Evolutionary conservation across 2,113 vertebrate genomes (phyloP).

Genomic region (Platichthys stellatus): DNA sequence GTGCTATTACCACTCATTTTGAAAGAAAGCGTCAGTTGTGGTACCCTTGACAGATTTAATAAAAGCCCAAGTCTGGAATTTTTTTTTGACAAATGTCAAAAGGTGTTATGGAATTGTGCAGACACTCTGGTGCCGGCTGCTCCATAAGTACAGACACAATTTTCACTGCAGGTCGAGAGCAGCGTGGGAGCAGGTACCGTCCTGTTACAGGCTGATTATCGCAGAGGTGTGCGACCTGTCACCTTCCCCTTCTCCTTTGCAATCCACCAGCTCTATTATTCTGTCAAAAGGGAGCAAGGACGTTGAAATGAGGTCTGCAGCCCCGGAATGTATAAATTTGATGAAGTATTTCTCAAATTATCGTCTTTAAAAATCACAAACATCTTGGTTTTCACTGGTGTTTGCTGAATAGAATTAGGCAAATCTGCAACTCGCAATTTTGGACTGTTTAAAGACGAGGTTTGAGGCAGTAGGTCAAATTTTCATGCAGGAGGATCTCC

Average conservation of each 20-base stretch:
- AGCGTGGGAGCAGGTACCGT: constrained; percentile 22
- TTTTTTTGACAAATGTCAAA: constrained; percentile 25
- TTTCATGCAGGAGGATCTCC: neutral
- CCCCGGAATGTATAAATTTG: neutral
- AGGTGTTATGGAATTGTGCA: neutral
- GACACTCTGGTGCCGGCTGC: neutral
- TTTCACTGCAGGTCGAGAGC: constrained; percentile 27
- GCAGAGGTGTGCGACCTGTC: constrained; percentile 7
- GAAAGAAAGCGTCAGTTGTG: neutral
- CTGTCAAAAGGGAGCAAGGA: neutral
- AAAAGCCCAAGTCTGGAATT: neutral
- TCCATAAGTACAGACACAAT: constrained; percentile 13
- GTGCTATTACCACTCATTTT: neutral
- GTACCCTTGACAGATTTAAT: constrained; percentile 15
- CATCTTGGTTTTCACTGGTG: neutral
- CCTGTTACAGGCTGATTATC: constrained; percentile 21
- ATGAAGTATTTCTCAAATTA: neutral
- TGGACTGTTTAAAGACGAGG: neutral
- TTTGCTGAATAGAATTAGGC: neutral
- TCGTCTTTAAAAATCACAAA: neutral
- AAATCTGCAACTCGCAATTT: neutral
- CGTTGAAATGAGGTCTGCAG: constrained; percentile 7
- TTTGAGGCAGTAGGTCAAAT: neutral
- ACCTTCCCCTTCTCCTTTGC: constrained; percentile 6
- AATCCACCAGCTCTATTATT: constrained; percentile 14